Evolutionary conservation across 2,888 invertebrate genomes (phyloP).

Genomic region (Petrophora chlorosata): DNA sequence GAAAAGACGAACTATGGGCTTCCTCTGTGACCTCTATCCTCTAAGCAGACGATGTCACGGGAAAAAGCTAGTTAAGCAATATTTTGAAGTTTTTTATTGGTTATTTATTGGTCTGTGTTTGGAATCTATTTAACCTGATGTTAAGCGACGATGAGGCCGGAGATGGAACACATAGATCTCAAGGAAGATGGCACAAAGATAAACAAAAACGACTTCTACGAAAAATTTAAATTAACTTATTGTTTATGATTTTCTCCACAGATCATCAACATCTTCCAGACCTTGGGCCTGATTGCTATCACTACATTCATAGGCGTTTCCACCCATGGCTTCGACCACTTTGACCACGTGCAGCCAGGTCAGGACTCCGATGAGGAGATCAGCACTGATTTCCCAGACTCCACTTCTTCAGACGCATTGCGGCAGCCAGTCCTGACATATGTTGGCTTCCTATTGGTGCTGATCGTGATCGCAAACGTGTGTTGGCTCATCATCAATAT

Average conservation of each 20-base stretch:
- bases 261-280: conserved; percentile 46
- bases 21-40: no score
- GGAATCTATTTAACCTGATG: no score
- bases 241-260: conserved; percentile 31
- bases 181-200: no score
- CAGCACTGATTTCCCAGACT: conserved; percentile 25
- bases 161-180: no score
- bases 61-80: no score
- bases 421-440: conserved; percentile 36
- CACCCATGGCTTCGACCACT: conserved; percentile 49
- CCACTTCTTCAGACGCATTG: background rate
- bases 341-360: conserved; percentile 31
- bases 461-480: conserved; percentile 41
- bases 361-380: conserved; percentile 10
- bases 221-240: no score
- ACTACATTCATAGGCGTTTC: conserved; percentile 40
- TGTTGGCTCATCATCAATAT: conserved; percentile 49
- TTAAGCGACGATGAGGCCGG: no score
- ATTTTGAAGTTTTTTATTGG: no score
- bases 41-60: no score
- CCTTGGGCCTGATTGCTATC: conserved; percentile 37
- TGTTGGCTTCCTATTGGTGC: conserved; percentile 40
- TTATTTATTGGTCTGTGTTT: no score
- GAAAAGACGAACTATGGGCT: no score
- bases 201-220: no score